Evolutionary conservation across 1,140 invertebrate genomes (phyloP).

Genomic region (Rhyacophila brunnea): DNA sequence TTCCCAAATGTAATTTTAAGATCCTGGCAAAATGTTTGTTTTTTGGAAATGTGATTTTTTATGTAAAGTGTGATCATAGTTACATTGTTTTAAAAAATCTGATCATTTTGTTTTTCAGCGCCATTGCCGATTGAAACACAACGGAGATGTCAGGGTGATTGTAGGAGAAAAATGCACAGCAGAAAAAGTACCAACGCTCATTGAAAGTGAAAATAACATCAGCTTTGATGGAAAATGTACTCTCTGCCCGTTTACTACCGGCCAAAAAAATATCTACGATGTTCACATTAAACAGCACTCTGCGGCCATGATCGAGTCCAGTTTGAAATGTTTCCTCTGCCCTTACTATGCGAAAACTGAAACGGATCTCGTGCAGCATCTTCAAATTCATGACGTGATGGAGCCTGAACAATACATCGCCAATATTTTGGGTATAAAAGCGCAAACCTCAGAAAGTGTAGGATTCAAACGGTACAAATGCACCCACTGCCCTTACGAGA

Average conservation of each 20-base stretch:
- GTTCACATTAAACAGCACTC: conserved; percentile 73
- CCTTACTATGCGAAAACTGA: conserved; percentile 70
- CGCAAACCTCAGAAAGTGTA: conserved; percentile 38
- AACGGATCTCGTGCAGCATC: conserved; percentile 48
- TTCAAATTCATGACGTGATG: conserved; percentile 46
- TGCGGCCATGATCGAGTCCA: conserved; percentile 60
- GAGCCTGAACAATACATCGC: conserved; percentile 51
- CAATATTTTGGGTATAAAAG: conserved; percentile 46
- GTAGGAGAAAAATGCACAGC: conserved; percentile 44
- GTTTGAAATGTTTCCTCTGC: conserved; percentile 80
- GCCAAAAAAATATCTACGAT: conserved; percentile 63
- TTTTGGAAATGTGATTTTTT: too few species aligned
- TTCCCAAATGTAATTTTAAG: too few species aligned
- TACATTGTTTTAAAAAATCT: too few species aligned
- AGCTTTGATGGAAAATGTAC: conserved; percentile 57
- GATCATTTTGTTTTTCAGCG: conserved; percentile 61
- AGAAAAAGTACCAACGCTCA: conserved; percentile 18
- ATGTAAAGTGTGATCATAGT: too few species aligned
- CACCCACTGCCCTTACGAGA: conserved; percentile 73
- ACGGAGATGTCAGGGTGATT: conserved; percentile 66
- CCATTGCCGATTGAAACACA: conserved; percentile 71
- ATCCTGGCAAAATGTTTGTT: too few species aligned
- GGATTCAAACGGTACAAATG: conserved; percentile 65
- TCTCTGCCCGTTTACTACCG: conserved; percentile 73
- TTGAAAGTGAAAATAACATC: conserved; percentile 31